Conservation (phyloP, 2,797 vertebrate genomes). For the Lutjanus argentimaculatus region DNA sequence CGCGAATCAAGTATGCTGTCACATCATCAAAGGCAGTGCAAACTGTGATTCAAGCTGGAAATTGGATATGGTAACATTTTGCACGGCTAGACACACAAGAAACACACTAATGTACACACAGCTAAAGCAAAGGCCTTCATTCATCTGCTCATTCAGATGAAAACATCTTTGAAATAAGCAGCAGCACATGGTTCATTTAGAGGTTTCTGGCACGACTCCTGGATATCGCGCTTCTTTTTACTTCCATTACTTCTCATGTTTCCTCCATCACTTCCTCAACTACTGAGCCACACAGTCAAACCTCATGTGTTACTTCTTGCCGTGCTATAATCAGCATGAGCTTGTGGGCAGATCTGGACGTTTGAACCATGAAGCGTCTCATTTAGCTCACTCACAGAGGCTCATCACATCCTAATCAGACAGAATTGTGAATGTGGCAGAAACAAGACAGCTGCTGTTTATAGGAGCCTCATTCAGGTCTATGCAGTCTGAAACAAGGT, state of each 20-base stretch:
- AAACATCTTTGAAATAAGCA: not conserved
- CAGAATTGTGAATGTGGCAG: slow-evolving; percentile 41
- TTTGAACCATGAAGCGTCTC: slow-evolving; percentile 22
- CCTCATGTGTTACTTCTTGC: not conserved
- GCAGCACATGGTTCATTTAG: not conserved
- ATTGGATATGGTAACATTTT: slow-evolving; percentile 13
- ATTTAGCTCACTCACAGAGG: slow-evolving; percentile 31
- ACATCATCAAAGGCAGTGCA: slow-evolving; percentile 62
- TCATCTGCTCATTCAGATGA: not conserved
- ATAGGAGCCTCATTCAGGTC: not conserved
- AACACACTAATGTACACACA: slow-evolving; percentile 9
- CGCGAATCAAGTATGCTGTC: slow-evolving; percentile 62
- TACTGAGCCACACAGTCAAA: not conserved
- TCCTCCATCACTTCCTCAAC: not conserved
- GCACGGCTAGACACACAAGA: not conserved
- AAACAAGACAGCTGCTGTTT: slow-evolving; percentile 8
- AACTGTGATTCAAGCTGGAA: slow-evolving; percentile 34
- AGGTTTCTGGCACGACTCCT: not conserved
- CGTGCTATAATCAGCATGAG: slow-evolving; percentile 44
- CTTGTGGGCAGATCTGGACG: slow-evolving; percentile 15
- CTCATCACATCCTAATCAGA: slow-evolving; percentile 54
- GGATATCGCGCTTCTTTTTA: not conserved
- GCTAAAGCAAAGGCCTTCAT: not conserved
- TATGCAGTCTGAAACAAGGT: not conserved
- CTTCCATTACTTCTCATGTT: not conserved